phyloP scores from a whole-genome alignment of 2,888 invertebrate genomes.

The Hecatera dysodea region DNA sequence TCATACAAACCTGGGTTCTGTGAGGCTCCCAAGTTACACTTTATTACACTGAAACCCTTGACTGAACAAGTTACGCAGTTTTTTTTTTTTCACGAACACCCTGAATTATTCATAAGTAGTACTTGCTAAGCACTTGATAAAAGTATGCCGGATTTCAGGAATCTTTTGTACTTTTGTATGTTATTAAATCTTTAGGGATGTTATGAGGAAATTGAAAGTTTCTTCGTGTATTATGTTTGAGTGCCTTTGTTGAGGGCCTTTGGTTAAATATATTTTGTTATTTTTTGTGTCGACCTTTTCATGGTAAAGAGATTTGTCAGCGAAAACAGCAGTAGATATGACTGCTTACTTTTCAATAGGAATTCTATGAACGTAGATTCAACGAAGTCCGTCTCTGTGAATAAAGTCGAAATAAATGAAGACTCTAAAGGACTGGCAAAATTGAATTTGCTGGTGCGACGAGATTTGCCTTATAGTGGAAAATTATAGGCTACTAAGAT shows the following conservation, averaged over 20 bases:
- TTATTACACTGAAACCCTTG: conserved; percentile 72
- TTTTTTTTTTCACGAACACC: conserved; percentile 68
- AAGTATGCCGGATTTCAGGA: conserved; percentile 62
- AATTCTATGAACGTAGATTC: not conserved
- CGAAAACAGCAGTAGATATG: not conserved
- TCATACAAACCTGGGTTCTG: conserved; percentile 65
- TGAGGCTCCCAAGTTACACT: conserved; percentile 63
- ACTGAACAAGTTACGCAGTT: conserved; percentile 69
- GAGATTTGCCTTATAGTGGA: too few relatives aligned
- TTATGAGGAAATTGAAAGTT: conserved; percentile 53
- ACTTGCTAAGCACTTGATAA: conserved; percentile 64
- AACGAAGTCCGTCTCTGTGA: too few relatives aligned
- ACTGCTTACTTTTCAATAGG: not conserved
- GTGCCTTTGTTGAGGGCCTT: conserved; percentile 23
- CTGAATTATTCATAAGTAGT: conserved; percentile 73
- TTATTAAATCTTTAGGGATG: conserved; percentile 65
- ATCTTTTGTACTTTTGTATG: conserved; percentile 60
- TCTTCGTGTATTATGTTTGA: conserved; percentile 12
- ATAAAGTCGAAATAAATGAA: too few relatives aligned
- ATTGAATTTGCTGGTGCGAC: too few relatives aligned
- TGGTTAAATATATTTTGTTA: conserved; percentile 19
- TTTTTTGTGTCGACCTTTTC: not conserved
- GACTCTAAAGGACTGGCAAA: too few relatives aligned
- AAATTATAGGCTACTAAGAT: too few relatives aligned
- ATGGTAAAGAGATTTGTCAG: not conserved